Evolutionary conservation across 2,113 vertebrate species (phyloP).

Genomic region (sheep (Ovis aries)): DNA sequence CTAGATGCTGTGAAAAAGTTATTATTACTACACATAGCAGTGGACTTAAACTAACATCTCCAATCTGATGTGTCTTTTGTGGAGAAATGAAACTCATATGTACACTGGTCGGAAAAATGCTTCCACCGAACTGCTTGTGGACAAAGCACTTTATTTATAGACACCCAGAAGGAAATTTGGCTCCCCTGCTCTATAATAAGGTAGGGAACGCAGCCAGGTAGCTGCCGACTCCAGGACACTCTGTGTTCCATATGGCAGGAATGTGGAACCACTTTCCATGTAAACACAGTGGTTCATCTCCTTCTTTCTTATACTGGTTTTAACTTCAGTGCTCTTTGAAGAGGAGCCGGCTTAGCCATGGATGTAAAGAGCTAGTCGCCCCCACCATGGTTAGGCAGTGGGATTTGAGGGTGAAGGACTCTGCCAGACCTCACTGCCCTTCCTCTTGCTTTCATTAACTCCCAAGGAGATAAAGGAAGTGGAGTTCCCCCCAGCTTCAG

Average conservation of each 20-base stretch:
- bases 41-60: conserved; percentile 60
- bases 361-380: conserved; percentile 16
- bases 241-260: conserved; percentile 67
- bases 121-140: conserved; percentile 74
- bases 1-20: conserved; percentile 28
- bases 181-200: conserved; percentile 71
- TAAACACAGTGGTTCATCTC: conserved; percentile 54
- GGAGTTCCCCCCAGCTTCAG: neutral
- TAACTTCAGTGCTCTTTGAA: conserved; percentile 20
- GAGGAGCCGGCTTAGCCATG: neutral
- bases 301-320: neutral
- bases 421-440: no score
- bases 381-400: neutral
- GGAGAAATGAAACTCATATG: conserved; percentile 54
- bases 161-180: conserved; percentile 76
- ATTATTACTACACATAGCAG: conserved; percentile 50
- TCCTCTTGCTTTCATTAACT: neutral
- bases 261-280: conserved; percentile 57
- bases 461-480: neutral
- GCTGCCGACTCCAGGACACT: conserved; percentile 65
- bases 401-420: neutral
- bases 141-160: conserved; percentile 76
- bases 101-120: conserved; percentile 70
- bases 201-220: conserved; percentile 72
- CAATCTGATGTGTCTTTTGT: conserved; percentile 49